Evolutionary conservation across 2,888 invertebrate genomes (phyloP), one percentile per base, ranked within the genome.

Genomic region (Agrotis clavis): DNA sequence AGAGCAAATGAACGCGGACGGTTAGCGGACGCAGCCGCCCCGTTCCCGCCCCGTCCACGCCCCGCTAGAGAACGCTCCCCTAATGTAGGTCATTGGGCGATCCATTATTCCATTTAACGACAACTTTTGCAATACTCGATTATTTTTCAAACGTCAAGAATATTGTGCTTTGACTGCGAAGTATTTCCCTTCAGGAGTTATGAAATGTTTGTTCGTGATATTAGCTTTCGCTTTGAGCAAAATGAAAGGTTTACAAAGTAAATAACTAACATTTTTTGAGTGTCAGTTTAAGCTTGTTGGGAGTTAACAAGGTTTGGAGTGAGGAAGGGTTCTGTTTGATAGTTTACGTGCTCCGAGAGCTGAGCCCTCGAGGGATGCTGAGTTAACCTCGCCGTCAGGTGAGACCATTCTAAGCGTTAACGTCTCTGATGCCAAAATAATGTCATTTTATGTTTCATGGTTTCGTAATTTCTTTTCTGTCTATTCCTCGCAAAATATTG

Each of bases 21-120:
- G 77, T 67, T 79, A 74, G 75, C 79, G 71, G 64, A 66, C 75
- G 67, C 66, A 30, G 14, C 67, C 45, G 19, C 54, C 57, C 79
- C 72, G 63, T 73, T 9, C 48, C 0, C 75, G 63, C 71, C 64
- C 75, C 73, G 75, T 59, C 3, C 64, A 21, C 69, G 64, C 69
- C 75, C 67, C 67, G 70, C 72, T 53, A 45, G 70, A 62, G 65
- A 82, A 67, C 69, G 64, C 70, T 57, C 65, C 63, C 66, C 75
- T 79, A 76, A 87, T 86, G 68, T 88, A 85, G 87, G 87, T 82
- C 88, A 87, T 75, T 70, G 78, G 79, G 78, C 78, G 73, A 71
- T 79, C 77, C 84, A 82, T 86, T 87, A 82, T 82, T 80, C 72
- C 72, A 74, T 81, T 84, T 70, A 71, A 78, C 63, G 78, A 76